phyloP scores from a whole-genome alignment of 2,797 vertebrate species.

The Alfaro cultratus region DNA sequence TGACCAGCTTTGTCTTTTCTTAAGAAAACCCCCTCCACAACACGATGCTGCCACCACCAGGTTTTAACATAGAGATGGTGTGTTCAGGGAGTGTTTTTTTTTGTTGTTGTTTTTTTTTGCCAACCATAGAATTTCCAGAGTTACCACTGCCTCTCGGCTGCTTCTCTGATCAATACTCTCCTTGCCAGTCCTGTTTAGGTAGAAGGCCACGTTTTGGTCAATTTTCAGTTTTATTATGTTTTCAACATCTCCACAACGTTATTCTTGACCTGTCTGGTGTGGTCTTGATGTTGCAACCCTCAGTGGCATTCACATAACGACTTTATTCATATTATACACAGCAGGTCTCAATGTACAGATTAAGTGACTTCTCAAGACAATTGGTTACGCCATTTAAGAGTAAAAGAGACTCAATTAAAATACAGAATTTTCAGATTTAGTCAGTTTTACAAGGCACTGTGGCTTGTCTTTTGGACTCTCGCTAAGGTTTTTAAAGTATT shows the following conservation, averaged over 20 bases:
- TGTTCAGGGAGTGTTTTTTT: background rate
- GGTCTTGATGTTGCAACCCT: background rate
- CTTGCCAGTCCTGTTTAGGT: background rate
- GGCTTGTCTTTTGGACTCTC: background rate
- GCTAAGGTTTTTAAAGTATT: background rate
- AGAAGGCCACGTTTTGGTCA: background rate
- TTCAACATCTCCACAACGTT: background rate
- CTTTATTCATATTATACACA: background rate
- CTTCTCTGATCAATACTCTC: background rate
- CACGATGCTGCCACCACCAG: background rate
- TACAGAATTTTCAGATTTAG: background rate
- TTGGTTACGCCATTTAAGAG: background rate
- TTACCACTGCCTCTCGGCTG: background rate
- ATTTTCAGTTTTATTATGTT: background rate
- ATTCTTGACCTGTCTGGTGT: background rate
- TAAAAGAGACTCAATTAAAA: background rate
- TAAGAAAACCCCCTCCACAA: background rate
- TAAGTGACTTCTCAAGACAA: background rate
- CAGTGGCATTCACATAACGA: background rate
- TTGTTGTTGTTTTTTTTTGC: background rate
- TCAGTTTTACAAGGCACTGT: background rate
- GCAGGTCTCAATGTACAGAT: background rate
- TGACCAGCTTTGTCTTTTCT: background rate
- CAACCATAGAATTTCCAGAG: background rate
- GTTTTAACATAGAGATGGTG: background rate